Evolutionary conservation across 2,797 vertebrate genomes (phyloP).

Genomic region (Garrulus glandarius): DNA sequence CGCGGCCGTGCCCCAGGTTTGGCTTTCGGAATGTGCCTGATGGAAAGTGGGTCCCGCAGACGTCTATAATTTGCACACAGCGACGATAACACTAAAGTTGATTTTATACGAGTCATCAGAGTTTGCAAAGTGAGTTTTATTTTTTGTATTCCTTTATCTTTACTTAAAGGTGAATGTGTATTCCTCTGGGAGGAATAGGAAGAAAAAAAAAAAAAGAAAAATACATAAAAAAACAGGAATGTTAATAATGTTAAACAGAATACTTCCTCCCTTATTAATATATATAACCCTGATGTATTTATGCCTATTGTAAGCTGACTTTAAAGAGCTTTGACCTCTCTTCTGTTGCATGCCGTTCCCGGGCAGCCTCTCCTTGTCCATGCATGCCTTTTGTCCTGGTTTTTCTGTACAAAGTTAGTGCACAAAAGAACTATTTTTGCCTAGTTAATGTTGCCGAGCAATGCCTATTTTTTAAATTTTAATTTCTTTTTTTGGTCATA

Average conservation of each 20-base stretch:
- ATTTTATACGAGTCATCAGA: conserved; percentile 80
- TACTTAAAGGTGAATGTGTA: conserved; percentile 83
- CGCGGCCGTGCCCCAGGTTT: background rate
- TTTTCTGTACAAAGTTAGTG: conserved; percentile 82
- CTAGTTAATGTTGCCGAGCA: conserved; percentile 83
- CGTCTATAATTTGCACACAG: conserved; percentile 74
- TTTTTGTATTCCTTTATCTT: conserved; percentile 84
- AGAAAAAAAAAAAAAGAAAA: conserved; percentile 70
- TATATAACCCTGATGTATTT: conserved; percentile 79
- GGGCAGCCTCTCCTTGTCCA: conserved; percentile 74
- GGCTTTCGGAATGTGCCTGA: conserved; percentile 61
- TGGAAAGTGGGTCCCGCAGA: conserved; percentile 57
- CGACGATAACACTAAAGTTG: conserved; percentile 75
- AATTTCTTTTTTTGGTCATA: conserved; percentile 64
- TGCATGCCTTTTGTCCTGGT: conserved; percentile 77
- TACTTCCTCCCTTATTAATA: conserved; percentile 83
- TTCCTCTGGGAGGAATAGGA: conserved; percentile 86
- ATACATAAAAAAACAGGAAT: conserved; percentile 68
- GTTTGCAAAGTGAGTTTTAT: conserved; percentile 81
- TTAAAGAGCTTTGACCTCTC: conserved; percentile 67
- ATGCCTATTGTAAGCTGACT: conserved; percentile 79
- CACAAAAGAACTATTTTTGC: conserved; percentile 86
- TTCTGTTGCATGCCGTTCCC: conserved; percentile 76
- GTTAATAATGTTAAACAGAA: conserved; percentile 81
- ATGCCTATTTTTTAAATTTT: conserved; percentile 80